Evolutionary conservation across 1,140 invertebrate genomes (phyloP).

Genomic region (Drosophila sproati): DNA sequence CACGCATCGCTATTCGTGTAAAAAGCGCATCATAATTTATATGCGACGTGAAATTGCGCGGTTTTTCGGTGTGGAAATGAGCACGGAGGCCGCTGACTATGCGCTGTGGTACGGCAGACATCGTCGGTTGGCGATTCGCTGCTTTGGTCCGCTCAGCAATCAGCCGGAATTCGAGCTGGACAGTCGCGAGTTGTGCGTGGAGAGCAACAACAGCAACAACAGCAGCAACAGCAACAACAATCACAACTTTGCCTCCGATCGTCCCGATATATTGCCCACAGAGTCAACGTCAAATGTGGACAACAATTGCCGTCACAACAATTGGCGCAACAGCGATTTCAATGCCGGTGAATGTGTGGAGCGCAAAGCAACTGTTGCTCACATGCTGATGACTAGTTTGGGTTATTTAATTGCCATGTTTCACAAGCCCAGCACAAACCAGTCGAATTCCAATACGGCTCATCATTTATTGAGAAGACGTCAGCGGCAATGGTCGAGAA

Average conservation of each 20-base stretch:
- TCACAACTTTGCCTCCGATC: constrained; percentile 47
- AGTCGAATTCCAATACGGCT: constrained; percentile 42
- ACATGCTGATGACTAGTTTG: constrained; percentile 87
- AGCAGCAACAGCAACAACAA: constrained; percentile 14
- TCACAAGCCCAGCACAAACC: constrained; percentile 84
- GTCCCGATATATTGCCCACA: constrained; percentile 84
- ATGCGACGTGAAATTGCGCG: constrained; percentile 89
- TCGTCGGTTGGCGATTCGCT: constrained; percentile 87
- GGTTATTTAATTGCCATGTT: constrained; percentile 86
- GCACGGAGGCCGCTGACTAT: constrained; percentile 87
- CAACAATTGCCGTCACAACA: neutral
- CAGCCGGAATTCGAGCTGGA: constrained; percentile 24
- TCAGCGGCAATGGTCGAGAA: constrained; percentile 85
- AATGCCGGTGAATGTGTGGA: constrained; percentile 67
- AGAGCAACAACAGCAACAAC: constrained; percentile 3
- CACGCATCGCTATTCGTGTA: constrained; percentile 67
- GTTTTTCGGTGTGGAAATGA: constrained; percentile 90
- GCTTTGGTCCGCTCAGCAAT: constrained; percentile 65
- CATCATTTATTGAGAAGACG: constrained; percentile 69
- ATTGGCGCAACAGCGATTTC: constrained; percentile 54
- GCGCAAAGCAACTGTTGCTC: constrained; percentile 87
- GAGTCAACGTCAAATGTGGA: constrained; percentile 51
- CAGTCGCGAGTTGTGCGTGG: constrained; percentile 5
- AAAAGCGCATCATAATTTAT: constrained; percentile 85
- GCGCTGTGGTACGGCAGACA: constrained; percentile 89